Conservation (phyloP, 2,888 invertebrate genomes). For the Drosophila monieri region DNA sequence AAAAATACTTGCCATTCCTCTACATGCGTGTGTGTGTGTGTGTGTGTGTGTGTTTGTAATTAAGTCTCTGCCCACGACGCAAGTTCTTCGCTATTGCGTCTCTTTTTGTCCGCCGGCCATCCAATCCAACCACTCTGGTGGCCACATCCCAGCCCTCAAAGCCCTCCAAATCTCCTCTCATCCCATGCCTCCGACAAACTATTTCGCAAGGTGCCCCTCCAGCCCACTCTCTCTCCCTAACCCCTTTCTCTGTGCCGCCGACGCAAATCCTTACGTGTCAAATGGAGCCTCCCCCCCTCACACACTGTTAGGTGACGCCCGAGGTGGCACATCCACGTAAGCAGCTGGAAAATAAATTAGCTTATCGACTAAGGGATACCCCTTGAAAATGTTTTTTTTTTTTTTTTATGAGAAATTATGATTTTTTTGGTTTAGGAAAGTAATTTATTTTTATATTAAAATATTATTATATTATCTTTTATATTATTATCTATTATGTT, state of each 20-base stretch:
- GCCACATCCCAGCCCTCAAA: slow-evolving; percentile 4
- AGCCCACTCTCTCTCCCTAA: not conserved
- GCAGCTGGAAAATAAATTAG: not conserved
- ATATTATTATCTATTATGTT: too few relatives aligned
- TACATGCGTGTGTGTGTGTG: slow-evolving; percentile 19
- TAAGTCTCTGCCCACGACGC: slow-evolving; percentile 55
- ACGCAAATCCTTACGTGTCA: slow-evolving; percentile 77
- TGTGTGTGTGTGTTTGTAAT: slow-evolving; percentile 38
- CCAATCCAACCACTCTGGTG: slow-evolving; percentile 22
- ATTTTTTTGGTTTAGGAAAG: too few relatives aligned
- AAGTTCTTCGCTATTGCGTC: slow-evolving; percentile 33
- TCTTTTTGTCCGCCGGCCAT: slow-evolving; percentile 24
- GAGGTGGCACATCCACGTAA: slow-evolving; percentile 38
- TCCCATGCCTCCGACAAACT: slow-evolving; percentile 52
- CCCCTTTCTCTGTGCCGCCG: slow-evolving; percentile 29
- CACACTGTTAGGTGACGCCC: slow-evolving; percentile 24
- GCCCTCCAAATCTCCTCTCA: not conserved
- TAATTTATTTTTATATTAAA: too few relatives aligned
- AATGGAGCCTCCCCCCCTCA: slow-evolving; percentile 40
- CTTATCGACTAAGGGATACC: slow-evolving; percentile 9
- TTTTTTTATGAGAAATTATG: too few relatives aligned
- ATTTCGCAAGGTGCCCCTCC: slow-evolving; percentile 68
- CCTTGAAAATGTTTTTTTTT: too few relatives aligned
- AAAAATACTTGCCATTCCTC: slow-evolving; percentile 60
- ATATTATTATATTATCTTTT: too few relatives aligned